Evolutionary conservation across 2,888 invertebrate species (phyloP).

Genomic region (Dicycla oo): DNA sequence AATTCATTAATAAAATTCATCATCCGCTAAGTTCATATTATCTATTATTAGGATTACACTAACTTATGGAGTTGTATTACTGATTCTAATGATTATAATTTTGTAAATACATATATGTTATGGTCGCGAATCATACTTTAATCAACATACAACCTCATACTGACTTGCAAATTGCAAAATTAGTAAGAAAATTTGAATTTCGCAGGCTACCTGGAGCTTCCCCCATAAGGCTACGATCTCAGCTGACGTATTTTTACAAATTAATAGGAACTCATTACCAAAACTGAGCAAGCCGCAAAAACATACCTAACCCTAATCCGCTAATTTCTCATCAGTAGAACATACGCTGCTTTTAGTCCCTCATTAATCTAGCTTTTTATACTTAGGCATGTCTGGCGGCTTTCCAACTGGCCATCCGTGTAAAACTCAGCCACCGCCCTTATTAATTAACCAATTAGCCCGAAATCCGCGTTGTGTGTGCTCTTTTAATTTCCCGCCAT

Average conservation of each 20-base stretch:
- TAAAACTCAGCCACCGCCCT: conserved; percentile 81
- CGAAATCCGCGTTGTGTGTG: conserved; percentile 80
- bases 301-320: conserved; percentile 52
- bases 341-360: conserved; percentile 61
- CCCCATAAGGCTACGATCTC: not conserved
- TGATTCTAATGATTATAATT: too few species aligned
- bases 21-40: too few species aligned
- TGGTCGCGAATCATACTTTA: too few species aligned
- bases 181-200: too few species aligned
- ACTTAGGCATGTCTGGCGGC: conserved; percentile 79
- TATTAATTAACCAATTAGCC: conserved; percentile 89
- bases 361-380: conserved; percentile 81
- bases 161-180: too few species aligned
- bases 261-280: conserved; percentile 12
- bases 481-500: conserved; percentile 84
- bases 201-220: too few species aligned
- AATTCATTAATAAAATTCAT: too few species aligned
- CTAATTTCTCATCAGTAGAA: conserved; percentile 58
- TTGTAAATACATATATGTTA: too few species aligned
- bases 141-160: too few species aligned
- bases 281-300: conserved; percentile 39
- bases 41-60: too few species aligned
- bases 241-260: conserved; percentile 9
- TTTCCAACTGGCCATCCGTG: conserved; percentile 81
- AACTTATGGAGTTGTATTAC: too few species aligned